A percentile compares a stretch with the other conserved stretches of the same genome.
Conservation (phyloP, 1,140 invertebrate genomes). For the Drosophila ananassae region DNA sequence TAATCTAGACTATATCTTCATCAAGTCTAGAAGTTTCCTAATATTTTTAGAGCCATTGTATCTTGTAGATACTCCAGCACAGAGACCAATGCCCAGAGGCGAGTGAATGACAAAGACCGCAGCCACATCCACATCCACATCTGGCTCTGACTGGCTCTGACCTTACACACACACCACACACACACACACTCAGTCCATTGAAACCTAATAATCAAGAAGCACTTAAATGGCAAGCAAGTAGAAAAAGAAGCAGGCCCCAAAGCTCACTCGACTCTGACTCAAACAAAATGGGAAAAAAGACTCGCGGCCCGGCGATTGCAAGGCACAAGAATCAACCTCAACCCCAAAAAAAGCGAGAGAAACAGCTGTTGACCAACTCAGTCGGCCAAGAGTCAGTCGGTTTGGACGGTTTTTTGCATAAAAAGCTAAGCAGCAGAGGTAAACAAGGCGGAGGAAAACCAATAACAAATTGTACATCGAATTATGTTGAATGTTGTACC, state of each 20-base stretch:
- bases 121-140: conserved; percentile 20
- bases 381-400: conserved; percentile 6
- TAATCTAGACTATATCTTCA: too few relatives aligned
- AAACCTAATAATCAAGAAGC: conserved; percentile 70
- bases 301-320: conserved; percentile 39
- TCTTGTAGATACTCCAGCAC: conserved; percentile 14
- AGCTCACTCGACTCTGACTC: conserved; percentile 8
- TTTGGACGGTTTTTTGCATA: conserved; percentile 32
- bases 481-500: conserved; percentile 56
- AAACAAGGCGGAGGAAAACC: conserved; percentile 10
- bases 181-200: conserved; percentile 5
- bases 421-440: conserved; percentile 9
- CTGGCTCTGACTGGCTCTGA: conserved; percentile 60
- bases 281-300: conserved; percentile 29
- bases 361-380: conserved; percentile 63
- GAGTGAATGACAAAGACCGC: conserved; percentile 40
- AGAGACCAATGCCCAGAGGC: conserved; percentile 33
- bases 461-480: conserved; percentile 50
- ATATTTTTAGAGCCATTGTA: not conserved
- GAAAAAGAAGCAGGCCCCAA: conserved; percentile 53
- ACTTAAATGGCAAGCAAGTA: conserved; percentile 68
- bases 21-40: not conserved
- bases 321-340: conserved; percentile 66
- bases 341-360: conserved; percentile 58
- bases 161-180: conserved; percentile 52